These are phyloP conservation scores for Drosophila auraria DNA, from an alignment of 1,140 invertebrate species.

Conservation along the genomic window DNA sequence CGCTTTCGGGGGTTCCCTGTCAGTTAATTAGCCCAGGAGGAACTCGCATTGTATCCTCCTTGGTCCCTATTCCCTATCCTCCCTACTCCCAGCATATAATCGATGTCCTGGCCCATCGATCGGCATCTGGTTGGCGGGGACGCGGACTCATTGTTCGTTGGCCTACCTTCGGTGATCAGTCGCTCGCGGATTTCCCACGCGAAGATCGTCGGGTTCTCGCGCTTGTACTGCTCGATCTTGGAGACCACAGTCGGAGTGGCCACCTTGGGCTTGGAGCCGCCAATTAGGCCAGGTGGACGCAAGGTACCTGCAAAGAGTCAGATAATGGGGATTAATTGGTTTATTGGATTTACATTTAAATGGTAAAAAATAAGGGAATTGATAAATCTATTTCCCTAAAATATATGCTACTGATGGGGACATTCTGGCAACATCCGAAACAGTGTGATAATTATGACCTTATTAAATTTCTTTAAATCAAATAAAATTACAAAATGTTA, in stretches of 20 bases:
- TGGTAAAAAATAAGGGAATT: background rate
- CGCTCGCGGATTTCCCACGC: slow-evolving; percentile 98
- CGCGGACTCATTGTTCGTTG: slow-evolving; percentile 19
- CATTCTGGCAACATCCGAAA: too few species aligned
- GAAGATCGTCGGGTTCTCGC: slow-evolving; percentile 98
- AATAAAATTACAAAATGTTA: too few species aligned
- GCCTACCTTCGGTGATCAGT: slow-evolving; percentile 96
- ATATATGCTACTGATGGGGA: background rate
- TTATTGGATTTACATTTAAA: background rate
- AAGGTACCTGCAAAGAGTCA: slow-evolving; percentile 92
- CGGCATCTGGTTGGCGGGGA: slow-evolving; percentile 9
- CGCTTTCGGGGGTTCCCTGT: slow-evolving; percentile 78
- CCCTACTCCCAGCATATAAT: background rate
- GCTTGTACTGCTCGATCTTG: slow-evolving; percentile 98
- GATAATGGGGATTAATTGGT: background rate
- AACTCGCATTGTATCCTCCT: slow-evolving; percentile 15
- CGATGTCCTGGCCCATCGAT: slow-evolving; percentile 15
- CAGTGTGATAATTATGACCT: too few species aligned
- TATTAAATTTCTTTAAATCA: background rate
- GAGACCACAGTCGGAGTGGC: slow-evolving; percentile 97
- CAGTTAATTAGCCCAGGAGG: slow-evolving; percentile 72
- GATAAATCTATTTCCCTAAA: background rate
- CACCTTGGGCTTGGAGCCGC: slow-evolving; percentile 99
- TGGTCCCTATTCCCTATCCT: background rate
- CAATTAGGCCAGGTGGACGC: slow-evolving; percentile 97